These are phyloP conservation scores for Pseudolaguvia tuberculata DNA, from an alignment of 2,113 vertebrate species.

Conservation along the genomic window DNA sequence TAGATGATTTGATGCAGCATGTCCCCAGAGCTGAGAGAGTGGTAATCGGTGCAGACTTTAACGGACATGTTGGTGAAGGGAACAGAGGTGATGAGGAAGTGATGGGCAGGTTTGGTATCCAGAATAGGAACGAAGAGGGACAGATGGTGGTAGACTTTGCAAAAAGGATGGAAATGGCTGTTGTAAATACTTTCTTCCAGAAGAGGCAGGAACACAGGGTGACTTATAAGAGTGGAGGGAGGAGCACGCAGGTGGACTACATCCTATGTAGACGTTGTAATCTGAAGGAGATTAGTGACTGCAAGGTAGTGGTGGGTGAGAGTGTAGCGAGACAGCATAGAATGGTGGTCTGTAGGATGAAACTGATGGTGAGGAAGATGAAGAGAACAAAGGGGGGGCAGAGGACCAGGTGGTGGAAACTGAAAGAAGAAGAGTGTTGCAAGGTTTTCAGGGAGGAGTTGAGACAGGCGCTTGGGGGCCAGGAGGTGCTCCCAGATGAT, in stretches of 20 bases:
- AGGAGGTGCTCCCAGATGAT: not conserved
- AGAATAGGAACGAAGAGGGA: no score
- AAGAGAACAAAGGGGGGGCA: not conserved
- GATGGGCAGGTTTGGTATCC: no score
- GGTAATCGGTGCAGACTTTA: no score
- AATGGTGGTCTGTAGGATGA: constrained; percentile 1
- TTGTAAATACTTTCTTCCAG: no score
- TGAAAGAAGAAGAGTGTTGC: not conserved
- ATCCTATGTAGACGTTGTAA: not conserved
- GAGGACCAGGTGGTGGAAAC: not conserved
- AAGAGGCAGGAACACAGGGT: no score
- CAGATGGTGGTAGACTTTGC: no score
- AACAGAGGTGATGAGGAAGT: no score
- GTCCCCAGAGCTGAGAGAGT: not conserved
- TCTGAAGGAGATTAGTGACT: not conserved
- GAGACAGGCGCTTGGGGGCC: not conserved
- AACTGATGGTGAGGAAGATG: not conserved
- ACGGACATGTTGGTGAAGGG: no score
- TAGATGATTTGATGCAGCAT: not conserved
- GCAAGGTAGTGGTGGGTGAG: not conserved
- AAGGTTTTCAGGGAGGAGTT: not conserved
- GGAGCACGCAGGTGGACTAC: no score
- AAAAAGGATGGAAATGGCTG: no score
- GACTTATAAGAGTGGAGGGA: no score
- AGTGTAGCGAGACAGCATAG: not conserved